Base-by-base conservation (phyloP, 2,888 invertebrate genomes). In the Clunio marinus region DNA sequence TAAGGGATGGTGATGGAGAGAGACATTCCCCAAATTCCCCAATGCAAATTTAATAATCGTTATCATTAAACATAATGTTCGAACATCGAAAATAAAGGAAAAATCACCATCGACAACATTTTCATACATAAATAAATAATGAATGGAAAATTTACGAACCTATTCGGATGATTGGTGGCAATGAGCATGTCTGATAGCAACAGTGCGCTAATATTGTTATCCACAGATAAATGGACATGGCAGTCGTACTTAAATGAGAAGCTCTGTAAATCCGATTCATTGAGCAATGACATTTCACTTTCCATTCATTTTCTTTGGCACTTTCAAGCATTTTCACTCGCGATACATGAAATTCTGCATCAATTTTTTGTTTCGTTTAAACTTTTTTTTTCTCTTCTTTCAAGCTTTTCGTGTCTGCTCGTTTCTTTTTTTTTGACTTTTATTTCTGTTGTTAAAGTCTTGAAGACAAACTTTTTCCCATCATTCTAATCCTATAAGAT, bases 131-230 rank as follows among this genome's bases (percentile, higher is more conserved):
- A 7, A 32, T 32, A 32, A 4, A 32, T 32, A 32, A 32, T 32
- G 4, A 32, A 32, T 10, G 4, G 32, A 2, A 22, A 57, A 27
- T 57, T 46, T 57, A 75, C 81, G 81, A 75, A 85, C 86, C 86
- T 72, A 86, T 84, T 74, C 85, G 83, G 77, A 87, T 83, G 73
- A 87, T 85, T 57, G 86, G 86, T 70, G 85, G 83, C 68, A 85
- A 74, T 0, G 28, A 46, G 25, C 28, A 46, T 13, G 17, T 51
- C 22, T 51, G 51, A 22, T 51, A 51, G 27, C 63, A 65, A 25
- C 45, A 55, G 28, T 32, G 20, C 5, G 66, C 51, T 7, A 66
- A 55, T 22, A 66, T 55, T 35, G 66, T 55, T 28, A 66, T 55
- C 66, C 66, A 66, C 22, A 66, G 15, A 25, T 66, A 66, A 35